Evolutionary conservation across 1,140 invertebrate genomes (phyloP).

Genomic region (Oreohelix idahoensis): DNA sequence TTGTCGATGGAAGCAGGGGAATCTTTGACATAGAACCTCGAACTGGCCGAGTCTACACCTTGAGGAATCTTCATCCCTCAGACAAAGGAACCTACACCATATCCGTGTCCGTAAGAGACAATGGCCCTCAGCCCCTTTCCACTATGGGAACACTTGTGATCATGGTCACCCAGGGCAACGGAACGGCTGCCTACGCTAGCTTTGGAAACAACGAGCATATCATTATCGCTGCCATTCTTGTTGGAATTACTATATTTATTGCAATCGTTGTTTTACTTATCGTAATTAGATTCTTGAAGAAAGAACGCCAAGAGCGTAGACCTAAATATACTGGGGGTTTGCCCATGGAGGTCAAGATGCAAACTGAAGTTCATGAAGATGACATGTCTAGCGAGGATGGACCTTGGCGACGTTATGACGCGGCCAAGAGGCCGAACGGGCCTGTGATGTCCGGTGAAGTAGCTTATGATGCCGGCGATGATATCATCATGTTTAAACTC

Average conservation of each 20-base stretch:
- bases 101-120: constrained; percentile 31
- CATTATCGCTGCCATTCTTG: constrained; percentile 44
- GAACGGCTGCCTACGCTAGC: constrained; percentile 10
- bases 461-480: constrained; percentile 35
- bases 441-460: constrained; percentile 24
- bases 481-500: constrained; percentile 47
- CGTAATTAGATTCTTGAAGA: constrained; percentile 38
- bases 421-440: constrained; percentile 34
- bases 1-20: constrained; percentile 21
- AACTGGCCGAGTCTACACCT: constrained; percentile 26
- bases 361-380: neutral
- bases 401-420: constrained; percentile 42
- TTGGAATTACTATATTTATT: constrained; percentile 41
- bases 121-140: constrained; percentile 2
- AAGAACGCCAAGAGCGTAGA: constrained; percentile 29
- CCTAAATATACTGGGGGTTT: constrained; percentile 28
- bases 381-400: constrained; percentile 28
- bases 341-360: constrained; percentile 35
- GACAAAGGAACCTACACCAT: constrained; percentile 41
- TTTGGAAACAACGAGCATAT: constrained; percentile 37
- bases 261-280: constrained; percentile 40
- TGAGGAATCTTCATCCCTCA: constrained; percentile 11
- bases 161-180: constrained; percentile 39
- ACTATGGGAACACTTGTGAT: constrained; percentile 14
- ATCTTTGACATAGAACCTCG: constrained; percentile 37